These are phyloP conservation scores for Ennomos fuscantarius DNA, from an alignment of 2,888 invertebrate genomes.

Conservation along the genomic window DNA sequence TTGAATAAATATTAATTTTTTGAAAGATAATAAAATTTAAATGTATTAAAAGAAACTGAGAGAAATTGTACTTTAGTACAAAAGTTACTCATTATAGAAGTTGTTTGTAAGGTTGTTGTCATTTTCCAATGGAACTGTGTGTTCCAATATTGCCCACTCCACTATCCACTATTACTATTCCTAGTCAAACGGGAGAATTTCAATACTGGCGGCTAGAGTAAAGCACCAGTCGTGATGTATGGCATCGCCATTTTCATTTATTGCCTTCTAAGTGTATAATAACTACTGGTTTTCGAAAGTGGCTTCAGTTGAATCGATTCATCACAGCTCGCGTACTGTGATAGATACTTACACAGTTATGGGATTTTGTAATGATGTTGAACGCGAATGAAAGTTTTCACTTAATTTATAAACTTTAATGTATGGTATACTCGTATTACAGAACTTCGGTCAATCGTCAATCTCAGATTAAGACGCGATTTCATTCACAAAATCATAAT, in stretches of 20 bases:
- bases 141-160: conserved; percentile 11
- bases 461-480: too few relatives aligned
- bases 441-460: too few relatives aligned
- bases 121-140: background rate
- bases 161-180: conserved; percentile 10
- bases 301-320: conserved; percentile 36
- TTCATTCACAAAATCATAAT: too few relatives aligned
- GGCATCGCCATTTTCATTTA: conserved; percentile 58
- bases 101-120: too few relatives aligned
- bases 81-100: too few relatives aligned
- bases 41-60: too few relatives aligned
- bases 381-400: conserved; percentile 15
- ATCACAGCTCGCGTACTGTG: conserved; percentile 28
- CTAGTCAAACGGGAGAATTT: conserved; percentile 34
- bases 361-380: background rate
- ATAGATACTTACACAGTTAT: background rate
- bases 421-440: too few relatives aligned
- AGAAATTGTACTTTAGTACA: too few relatives aligned
- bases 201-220: conserved; percentile 46
- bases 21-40: too few relatives aligned
- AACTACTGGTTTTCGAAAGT: conserved; percentile 61
- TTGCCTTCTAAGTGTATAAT: conserved; percentile 54
- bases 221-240: conserved; percentile 56
- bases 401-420: too few relatives aligned
- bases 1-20: too few relatives aligned